phyloP scores from a whole-genome alignment of 2,113 vertebrate species.

The Piaya cayana region DNA sequence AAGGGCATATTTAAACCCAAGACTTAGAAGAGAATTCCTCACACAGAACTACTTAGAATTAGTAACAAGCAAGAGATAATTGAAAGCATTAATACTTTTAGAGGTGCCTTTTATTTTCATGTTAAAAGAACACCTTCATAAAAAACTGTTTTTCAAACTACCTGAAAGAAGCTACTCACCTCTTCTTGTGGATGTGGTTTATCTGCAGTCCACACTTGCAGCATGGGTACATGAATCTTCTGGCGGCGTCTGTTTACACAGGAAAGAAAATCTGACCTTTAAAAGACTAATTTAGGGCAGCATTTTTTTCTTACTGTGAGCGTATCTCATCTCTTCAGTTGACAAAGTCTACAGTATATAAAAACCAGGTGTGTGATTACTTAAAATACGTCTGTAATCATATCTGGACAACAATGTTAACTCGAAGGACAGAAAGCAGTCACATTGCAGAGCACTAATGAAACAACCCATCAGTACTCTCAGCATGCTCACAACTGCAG shows the following conservation, averaged over 20 bases:
- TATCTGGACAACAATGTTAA: background rate
- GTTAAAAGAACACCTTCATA: background rate
- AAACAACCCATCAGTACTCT: background rate
- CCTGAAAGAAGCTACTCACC: constrained; percentile 70
- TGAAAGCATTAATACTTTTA: background rate
- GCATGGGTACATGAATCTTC: constrained; percentile 92
- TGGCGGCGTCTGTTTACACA: constrained; percentile 83
- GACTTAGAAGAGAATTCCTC: background rate
- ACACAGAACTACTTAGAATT: background rate
- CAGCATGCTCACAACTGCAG: background rate
- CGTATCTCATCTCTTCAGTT: background rate
- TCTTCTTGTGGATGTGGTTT: constrained; percentile 98
- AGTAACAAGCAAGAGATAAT: background rate
- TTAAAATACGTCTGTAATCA: background rate
- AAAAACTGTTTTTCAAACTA: background rate
- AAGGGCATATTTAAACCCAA: background rate
- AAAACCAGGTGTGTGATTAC: background rate
- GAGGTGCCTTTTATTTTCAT: background rate
- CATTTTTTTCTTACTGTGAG: background rate
- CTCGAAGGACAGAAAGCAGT: background rate
- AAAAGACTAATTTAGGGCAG: background rate
- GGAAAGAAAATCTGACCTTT: background rate
- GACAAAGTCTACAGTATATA: background rate
- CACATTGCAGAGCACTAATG: background rate
- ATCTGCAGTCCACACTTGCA: constrained; percentile 96